A percentile compares a stretch with the other conserved stretches of the same genome.
These are phyloP conservation scores for Hirtodrosophila duncani DNA, from an alignment of 2,888 invertebrate genomes.

Conservation along the genomic window DNA sequence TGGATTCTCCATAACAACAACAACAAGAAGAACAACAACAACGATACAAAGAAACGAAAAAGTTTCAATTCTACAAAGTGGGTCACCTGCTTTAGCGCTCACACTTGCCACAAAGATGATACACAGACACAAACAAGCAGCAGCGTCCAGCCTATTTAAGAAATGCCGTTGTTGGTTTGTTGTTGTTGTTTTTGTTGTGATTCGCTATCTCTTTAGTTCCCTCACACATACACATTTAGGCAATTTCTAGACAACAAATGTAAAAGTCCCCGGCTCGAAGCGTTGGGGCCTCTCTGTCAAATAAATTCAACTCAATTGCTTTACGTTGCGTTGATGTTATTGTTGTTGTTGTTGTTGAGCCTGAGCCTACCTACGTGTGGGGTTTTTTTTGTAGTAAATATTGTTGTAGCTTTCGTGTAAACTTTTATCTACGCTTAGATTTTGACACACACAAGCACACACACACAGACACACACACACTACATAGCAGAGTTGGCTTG, in stretches of 20 bases:
- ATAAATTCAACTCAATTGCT: slow-evolving; percentile 36
- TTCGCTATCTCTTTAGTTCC: too few relatives aligned
- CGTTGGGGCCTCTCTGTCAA: slow-evolving; percentile 19
- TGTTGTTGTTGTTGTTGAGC: slow-evolving; percentile 6
- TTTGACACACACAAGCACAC: slow-evolving; percentile 15
- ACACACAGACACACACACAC: background rate
- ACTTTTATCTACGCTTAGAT: slow-evolving; percentile 47
- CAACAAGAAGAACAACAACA: too few relatives aligned
- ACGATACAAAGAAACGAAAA: too few relatives aligned
- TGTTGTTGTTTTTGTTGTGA: too few relatives aligned
- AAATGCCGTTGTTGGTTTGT: background rate
- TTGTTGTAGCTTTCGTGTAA: slow-evolving; percentile 40
- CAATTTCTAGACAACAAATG: slow-evolving; percentile 10
- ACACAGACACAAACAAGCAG: too few relatives aligned
- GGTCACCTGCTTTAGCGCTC: too few relatives aligned
- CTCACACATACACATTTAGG: too few relatives aligned
- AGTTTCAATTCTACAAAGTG: too few relatives aligned
- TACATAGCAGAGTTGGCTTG: slow-evolving; percentile 3
- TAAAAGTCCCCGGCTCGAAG: slow-evolving; percentile 9
- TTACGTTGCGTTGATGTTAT: slow-evolving; percentile 18
- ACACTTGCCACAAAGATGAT: too few relatives aligned
- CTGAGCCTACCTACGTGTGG: too few relatives aligned
- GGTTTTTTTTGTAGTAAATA: slow-evolving; percentile 11
- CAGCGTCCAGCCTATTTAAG: too few relatives aligned
- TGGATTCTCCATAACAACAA: too few relatives aligned